phyloP scores from a whole-genome alignment of 2,888 invertebrate genomes.

The Chalcosyrphus nemorum region DNA sequence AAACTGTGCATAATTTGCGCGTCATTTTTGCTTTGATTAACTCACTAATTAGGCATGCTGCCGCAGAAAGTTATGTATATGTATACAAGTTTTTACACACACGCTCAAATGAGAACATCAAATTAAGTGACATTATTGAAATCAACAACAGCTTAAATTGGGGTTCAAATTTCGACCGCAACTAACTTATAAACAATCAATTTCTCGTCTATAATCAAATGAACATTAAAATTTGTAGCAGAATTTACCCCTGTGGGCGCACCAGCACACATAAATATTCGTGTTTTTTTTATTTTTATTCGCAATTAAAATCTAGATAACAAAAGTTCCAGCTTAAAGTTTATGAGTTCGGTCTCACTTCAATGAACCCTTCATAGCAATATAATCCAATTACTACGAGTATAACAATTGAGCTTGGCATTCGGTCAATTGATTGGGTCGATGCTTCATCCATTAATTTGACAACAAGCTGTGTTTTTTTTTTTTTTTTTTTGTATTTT shows the following conservation, averaged over 20 bases:
- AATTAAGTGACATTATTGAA: neutral
- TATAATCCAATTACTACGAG: slow-evolving; percentile 66
- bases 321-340: slow-evolving; percentile 57
- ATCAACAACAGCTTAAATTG: neutral
- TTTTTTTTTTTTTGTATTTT: slow-evolving; percentile 20
- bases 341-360: slow-evolving; percentile 69
- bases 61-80: neutral
- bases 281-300: slow-evolving; percentile 8
- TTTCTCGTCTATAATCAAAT: slow-evolving; percentile 1
- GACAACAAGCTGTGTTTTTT: slow-evolving; percentile 49
- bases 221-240: neutral
- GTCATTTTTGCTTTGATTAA: neutral
- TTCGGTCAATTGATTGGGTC: slow-evolving; percentile 71
- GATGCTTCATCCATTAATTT: slow-evolving; percentile 69
- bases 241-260: neutral
- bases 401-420: slow-evolving; percentile 69
- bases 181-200: neutral
- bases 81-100: neutral
- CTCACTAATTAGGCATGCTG: slow-evolving; percentile 2
- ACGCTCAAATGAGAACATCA: neutral
- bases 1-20: neutral
- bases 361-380: slow-evolving; percentile 70
- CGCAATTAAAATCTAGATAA: slow-evolving; percentile 45
- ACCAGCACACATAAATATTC: neutral
- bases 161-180: neutral